Evolutionary conservation across 2,797 vertebrate genomes (phyloP), one percentile per base, ranked within the genome.

Genomic region (Carduelis carduelis): DNA sequence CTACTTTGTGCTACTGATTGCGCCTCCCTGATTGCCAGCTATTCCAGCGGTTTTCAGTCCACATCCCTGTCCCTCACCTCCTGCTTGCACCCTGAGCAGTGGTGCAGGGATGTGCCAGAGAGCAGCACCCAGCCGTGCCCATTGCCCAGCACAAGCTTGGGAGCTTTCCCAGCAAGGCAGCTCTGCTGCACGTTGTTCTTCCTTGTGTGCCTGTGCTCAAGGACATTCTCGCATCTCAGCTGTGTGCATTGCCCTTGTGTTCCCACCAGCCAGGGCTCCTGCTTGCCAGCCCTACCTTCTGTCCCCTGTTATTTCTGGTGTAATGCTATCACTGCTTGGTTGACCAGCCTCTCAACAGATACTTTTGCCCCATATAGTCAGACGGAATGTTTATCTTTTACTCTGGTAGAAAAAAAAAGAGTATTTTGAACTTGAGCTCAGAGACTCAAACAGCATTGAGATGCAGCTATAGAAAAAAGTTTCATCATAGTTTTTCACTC

Each of bases 61-160:
- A 12, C 8, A 14, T 22, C 14, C 11, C 32, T 37, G 5, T 60
- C 12, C 5, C n/a, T 32, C 37, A 15, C 22, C 14, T 78, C 12
- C 21, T 65, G 24, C 60, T 75, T 63, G 53, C 41, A 59, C 16
- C 17, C 15, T 1, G 0, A 28, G 39, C 12, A 47, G 52, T 0
- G 0, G 8, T 13, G 27, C 59, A 41, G 28, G 55, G 26, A 8
- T 3, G 1, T 47, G 34, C 17, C 9, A 2, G 39, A 34, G 27
- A 43, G 53, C 14, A 26, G 39, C 23, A 49, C 26, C 13, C 1
- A 0, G 14, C 37, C 0, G 0, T 26, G 12, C 8, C 2, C 0
- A 1, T 59, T 66, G 18, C 28, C 27, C 22, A 27, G 15, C 37
- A 37, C 16, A 52, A 22, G 10, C 37, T 13, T 52, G 30, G 61